phyloP scores from a whole-genome alignment of 2,888 invertebrate genomes.

The Lasioglossum calceatum region DNA sequence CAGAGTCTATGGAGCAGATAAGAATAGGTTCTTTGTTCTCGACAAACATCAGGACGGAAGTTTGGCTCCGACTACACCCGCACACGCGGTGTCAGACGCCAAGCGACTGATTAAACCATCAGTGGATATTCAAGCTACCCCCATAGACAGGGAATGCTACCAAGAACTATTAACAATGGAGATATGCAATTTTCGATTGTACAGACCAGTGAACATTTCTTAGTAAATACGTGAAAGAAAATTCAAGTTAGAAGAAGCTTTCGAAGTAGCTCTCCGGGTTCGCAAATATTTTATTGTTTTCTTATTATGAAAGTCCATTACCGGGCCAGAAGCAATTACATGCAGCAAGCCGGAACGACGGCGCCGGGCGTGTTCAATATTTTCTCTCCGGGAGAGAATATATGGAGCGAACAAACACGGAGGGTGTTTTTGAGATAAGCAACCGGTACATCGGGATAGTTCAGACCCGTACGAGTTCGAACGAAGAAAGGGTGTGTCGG shows the following conservation, averaged over 20 bases:
- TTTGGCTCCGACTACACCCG: conserved; percentile 57
- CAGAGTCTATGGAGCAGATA: conserved; percentile 25
- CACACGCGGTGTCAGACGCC: conserved; percentile 55
- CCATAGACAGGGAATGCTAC: conserved; percentile 49
- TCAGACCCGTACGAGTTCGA: conserved; percentile 78
- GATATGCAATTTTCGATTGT: neutral
- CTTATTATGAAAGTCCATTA: neutral
- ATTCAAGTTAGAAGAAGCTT: neutral
- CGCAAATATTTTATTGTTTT: conserved; percentile 8
- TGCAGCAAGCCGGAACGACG: neutral
- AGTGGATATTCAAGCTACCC: conserved; percentile 60
- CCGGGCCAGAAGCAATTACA: conserved; percentile 2
- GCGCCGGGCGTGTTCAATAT: conserved; percentile 32
- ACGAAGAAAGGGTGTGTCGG: conserved; percentile 85
- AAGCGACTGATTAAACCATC: conserved; percentile 67
- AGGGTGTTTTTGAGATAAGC: conserved; percentile 82
- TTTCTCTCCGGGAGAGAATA: conserved; percentile 19
- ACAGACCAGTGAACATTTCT: neutral
- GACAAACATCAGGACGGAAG: conserved; percentile 56
- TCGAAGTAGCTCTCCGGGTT: neutral
- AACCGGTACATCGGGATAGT: conserved; percentile 72
- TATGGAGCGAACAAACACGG: conserved; percentile 51
- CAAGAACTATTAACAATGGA: conserved; percentile 30
- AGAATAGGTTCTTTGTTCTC: conserved; percentile 43
- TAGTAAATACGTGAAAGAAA: neutral